Base-by-base conservation (phyloP, 37 sponge, comb jelly and placozoan species). In the Bolinopsis microptera region DNA sequence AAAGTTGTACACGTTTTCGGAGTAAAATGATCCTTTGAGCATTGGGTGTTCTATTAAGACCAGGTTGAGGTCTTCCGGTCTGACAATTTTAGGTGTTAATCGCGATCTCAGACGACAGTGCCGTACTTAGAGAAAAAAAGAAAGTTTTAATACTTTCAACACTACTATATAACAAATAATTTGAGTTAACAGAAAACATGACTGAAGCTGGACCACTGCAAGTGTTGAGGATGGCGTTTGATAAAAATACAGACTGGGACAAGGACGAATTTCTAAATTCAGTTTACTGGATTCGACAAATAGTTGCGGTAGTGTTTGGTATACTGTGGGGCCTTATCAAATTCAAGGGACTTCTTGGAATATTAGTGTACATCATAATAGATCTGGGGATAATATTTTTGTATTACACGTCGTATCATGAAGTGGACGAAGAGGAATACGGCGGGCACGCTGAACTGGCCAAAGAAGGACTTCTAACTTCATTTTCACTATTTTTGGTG, bases 381-480 rank as follows among this genome's bases (percentile, higher is more conserved):
- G 95, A 61, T 83, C 82, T 35, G 24, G 94, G 76, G 2, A n/a
- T 94, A 22, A 93, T 97, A 22, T 95, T 95, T 25, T 1, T 93
- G 31, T 97, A 97, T 69, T 83, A 35, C 40, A 40, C 93, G 0
- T 39, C 95, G 31, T 97, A 95, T 83, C 97, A 97, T 67, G 72
- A 68, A 5, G 93, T 96, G 35, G 96, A 97, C 36, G 95, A 95
- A 32, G 98, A 98, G 82, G 97, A 96, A 35, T 94, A 92, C 69
- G 98, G 98, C 18, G 98, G 97, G 37, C 41, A 48, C 3, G 95
- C 95, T 95, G 98, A 98, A 34, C 83, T 98, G 92, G 36, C 95
- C 13, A 98, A 98, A 48, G 98, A 98, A 93, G 98, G 98, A 0
- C 94, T 98, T 77, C 93, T 98, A 92, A 95, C 97, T 1, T 95